phyloP scores from a whole-genome alignment of 2,113 vertebrate species.

The Colistium nudipinnis region DNA sequence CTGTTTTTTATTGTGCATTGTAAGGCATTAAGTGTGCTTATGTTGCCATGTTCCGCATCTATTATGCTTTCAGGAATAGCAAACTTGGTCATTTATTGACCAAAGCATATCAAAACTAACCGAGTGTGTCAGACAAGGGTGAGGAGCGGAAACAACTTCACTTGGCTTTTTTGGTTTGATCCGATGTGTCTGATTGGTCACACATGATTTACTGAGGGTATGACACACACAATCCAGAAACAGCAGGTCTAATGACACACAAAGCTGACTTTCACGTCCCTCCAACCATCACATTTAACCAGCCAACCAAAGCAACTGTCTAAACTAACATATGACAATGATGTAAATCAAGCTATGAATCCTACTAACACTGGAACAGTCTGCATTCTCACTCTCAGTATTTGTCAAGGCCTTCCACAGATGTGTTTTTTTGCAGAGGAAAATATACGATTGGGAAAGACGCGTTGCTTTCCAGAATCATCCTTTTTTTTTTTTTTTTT shows the following conservation, averaged over 20 bases:
- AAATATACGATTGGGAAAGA: conserved; percentile 2
- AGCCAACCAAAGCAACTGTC: conserved; percentile 59
- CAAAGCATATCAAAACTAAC: conserved; percentile 14
- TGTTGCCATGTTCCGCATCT: conserved; percentile 30
- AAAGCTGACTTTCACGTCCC: conserved; percentile 2
- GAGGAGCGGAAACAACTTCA: not conserved
- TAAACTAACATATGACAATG: conserved; percentile 39
- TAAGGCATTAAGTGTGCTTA: conserved; percentile 48
- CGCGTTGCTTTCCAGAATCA: conserved; percentile 1
- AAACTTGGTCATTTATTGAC: conserved; percentile 6
- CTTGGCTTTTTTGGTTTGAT: conserved; percentile 24
- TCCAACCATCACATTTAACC: conserved; percentile 43
- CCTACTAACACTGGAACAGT: conserved; percentile 42
- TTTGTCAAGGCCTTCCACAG: conserved; percentile 33
- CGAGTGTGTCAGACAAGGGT: conserved; percentile 7
- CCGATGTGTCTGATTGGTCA: conserved; percentile 56
- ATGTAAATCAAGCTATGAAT: conserved; percentile 33
- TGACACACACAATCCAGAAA: conserved; percentile 20
- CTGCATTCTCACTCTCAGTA: conserved; percentile 25
- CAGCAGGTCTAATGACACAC: conserved; percentile 12
- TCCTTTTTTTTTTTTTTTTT: not conserved
- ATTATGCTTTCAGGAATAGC: conserved; percentile 12
- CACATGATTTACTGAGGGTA: conserved; percentile 35
- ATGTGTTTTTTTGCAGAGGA: conserved; percentile 20
- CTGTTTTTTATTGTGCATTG: conserved; percentile 44